Evolutionary conservation across 2,113 vertebrate genomes (phyloP), one percentile per base, ranked within the genome.

Genomic region (Talpa occidentalis): DNA sequence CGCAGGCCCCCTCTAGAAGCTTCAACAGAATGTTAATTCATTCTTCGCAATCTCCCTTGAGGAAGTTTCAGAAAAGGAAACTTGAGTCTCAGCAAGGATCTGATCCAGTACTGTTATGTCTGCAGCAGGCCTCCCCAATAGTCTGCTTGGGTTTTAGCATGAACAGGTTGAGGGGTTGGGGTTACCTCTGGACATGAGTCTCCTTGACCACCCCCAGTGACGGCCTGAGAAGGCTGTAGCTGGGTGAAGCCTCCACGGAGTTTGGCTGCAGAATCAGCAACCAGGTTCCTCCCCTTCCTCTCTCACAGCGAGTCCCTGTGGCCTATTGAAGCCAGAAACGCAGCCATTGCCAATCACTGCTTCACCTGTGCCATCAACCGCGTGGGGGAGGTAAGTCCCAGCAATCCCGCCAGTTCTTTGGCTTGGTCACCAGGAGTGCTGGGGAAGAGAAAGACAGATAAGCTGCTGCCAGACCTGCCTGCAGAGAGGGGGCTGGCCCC

Each of bases 341-440:
- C 99, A 35, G 99, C 99, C 35, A 99, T 99, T 42, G 99, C 99
- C 49, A 99, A 99, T 66, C 99, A 99, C 97, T 99, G 99, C 94
- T 99, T 99, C 87, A 99, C 99, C 0, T 99, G 99, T 37, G 98
- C 99, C 86, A 99, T 99, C 98, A 99, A 99, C 97, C 98, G 99
- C 0, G 99, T 99, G 0, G 99, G 99, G 77, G 98, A 98, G 85
- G 99, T 99, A 89, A 64, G 99, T 98, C 66, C n/a, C 56, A 0
- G 10, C 9, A 11, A 49, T 40, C 24, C 5, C 15, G 11, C 19
- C 16, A 37, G 59, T 26, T 19, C 28, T n/a, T 4, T 8, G 11
- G 10, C 15, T 76, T 21, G 76, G 52, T 42, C 26, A 24, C 49
- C 19, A 11, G 62, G 62, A 15, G 40, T 37, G 15, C 70, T 28